Evolutionary conservation across 2,797 vertebrate genomes (phyloP).

Genomic region (Syngnathus acus): DNA sequence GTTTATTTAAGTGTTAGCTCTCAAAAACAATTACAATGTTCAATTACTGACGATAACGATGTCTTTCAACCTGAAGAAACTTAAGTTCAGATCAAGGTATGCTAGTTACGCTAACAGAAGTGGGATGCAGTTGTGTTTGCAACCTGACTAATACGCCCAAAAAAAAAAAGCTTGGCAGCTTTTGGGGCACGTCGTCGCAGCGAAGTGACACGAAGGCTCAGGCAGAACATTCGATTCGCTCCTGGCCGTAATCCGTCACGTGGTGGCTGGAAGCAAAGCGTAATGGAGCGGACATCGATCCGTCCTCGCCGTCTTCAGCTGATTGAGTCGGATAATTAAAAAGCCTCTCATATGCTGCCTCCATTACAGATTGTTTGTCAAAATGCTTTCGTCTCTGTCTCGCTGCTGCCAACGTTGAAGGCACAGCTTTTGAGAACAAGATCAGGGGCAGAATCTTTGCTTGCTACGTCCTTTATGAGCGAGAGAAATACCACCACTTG

Average conservation of each 20-base stretch:
- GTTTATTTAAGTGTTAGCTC: too few relatives aligned
- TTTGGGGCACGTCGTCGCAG: slow-evolving; percentile 33
- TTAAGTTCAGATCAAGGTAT: too few relatives aligned
- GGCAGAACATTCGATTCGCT: slow-evolving; percentile 75
- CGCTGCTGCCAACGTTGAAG: slow-evolving; percentile 17
- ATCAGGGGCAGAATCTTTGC: too few relatives aligned
- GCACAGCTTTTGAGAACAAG: too few relatives aligned
- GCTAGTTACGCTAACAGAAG: too few relatives aligned
- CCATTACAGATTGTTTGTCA: slow-evolving; percentile 78
- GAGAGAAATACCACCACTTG: too few relatives aligned
- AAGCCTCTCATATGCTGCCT: slow-evolving; percentile 75
- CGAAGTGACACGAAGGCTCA: slow-evolving; percentile 58
- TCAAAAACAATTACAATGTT: too few relatives aligned
- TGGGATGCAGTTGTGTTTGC: too few relatives aligned
- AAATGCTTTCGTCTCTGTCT: slow-evolving; percentile 56
- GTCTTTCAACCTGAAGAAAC: too few relatives aligned
- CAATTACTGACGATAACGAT: too few relatives aligned
- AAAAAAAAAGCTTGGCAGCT: not conserved
- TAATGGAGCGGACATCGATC: slow-evolving; percentile 78
- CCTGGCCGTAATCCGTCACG: slow-evolving; percentile 76
- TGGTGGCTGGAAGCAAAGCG: slow-evolving; percentile 63
- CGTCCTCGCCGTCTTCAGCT: slow-evolving; percentile 66
- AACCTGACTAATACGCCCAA: not conserved
- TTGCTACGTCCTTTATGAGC: too few relatives aligned
- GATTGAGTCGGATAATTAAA: slow-evolving; percentile 84